Percentiles rank a stretch among this genome's conserved stretches.
phyloP scores from a whole-genome alignment of 2,888 invertebrate species.

The Clusia tigrina region DNA sequence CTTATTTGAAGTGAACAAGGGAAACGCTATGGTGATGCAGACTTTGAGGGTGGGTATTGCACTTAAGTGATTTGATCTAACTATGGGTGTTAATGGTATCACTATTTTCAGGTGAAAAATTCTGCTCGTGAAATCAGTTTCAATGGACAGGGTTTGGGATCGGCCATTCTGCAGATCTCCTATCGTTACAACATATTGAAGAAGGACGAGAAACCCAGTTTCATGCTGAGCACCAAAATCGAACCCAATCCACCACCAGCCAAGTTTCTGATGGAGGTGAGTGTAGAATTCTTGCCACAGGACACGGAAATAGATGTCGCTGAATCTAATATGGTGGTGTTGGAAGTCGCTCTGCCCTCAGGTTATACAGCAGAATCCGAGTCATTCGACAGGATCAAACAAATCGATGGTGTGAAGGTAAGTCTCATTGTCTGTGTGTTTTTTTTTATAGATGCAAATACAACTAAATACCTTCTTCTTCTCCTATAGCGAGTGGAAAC shows the following conservation, averaged over 20 bases:
- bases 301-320: slow-evolving; percentile 50
- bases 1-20: slow-evolving; percentile 67
- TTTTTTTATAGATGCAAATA: no score
- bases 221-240: neutral
- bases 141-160: slow-evolving; percentile 79
- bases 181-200: slow-evolving; percentile 83
- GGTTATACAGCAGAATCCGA: slow-evolving; percentile 83
- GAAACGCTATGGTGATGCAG: slow-evolving; percentile 81
- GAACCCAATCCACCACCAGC: neutral
- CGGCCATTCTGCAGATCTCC: slow-evolving; percentile 76
- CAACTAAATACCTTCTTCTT: no score
- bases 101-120: slow-evolving; percentile 32
- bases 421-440: slow-evolving; percentile 3
- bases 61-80: neutral
- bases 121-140: slow-evolving; percentile 72
- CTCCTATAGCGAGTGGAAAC: slow-evolving; percentile 72
- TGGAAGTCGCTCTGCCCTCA: slow-evolving; percentile 85
- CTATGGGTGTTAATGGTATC: neutral
- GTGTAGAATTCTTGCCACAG: neutral
- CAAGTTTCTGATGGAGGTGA: neutral
- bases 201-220: slow-evolving; percentile 54
- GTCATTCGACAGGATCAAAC: slow-evolving; percentile 70
- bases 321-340: slow-evolving; percentile 82
- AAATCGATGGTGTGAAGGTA: slow-evolving; percentile 56
- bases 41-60: slow-evolving; percentile 71